Conservation (phyloP, 2,113 vertebrate species). For the Myxocyprinus asiaticus region DNA sequence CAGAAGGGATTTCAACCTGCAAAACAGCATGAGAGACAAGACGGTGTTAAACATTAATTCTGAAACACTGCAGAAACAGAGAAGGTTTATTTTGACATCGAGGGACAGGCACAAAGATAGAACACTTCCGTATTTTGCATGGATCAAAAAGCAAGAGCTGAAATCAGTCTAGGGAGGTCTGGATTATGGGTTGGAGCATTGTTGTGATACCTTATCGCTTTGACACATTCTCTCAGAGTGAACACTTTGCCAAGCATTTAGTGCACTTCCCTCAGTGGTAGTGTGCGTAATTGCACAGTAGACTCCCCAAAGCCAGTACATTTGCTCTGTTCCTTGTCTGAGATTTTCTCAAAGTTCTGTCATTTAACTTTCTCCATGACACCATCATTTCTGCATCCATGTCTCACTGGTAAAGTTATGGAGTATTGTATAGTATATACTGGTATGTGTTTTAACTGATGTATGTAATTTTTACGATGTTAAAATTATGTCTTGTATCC, state of each 20-base stretch:
- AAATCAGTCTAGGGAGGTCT: conserved; percentile 48
- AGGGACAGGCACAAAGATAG: conserved; percentile 37
- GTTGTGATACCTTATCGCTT: conserved; percentile 56
- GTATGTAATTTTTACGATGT: no score
- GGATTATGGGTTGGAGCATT: conserved; percentile 56
- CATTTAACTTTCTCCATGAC: conserved; percentile 23
- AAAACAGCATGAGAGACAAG: conserved; percentile 24
- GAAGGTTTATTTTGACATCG: conserved; percentile 49
- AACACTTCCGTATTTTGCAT: conserved; percentile 44
- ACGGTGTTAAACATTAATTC: conserved; percentile 38
- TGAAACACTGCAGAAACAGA: conserved; percentile 44
- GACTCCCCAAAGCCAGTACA: conserved; percentile 20
- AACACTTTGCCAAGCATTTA: conserved; percentile 44
- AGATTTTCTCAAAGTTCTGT: conserved; percentile 13
- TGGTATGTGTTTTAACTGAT: conserved; percentile 12
- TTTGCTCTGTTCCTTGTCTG: background rate
- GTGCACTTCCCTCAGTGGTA: conserved; percentile 47
- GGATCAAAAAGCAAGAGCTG: conserved; percentile 42
- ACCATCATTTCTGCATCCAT: background rate
- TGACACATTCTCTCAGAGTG: conserved; percentile 53
- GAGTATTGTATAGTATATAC: background rate
- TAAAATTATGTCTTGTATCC: no score
- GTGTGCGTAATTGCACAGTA: conserved; percentile 45
- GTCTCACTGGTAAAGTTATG: background rate
- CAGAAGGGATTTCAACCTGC: conserved; percentile 44